These are phyloP conservation scores for Romanogobio albipinnatus DNA, from an alignment of 2,113 vertebrate species.

Conservation along the genomic window DNA sequence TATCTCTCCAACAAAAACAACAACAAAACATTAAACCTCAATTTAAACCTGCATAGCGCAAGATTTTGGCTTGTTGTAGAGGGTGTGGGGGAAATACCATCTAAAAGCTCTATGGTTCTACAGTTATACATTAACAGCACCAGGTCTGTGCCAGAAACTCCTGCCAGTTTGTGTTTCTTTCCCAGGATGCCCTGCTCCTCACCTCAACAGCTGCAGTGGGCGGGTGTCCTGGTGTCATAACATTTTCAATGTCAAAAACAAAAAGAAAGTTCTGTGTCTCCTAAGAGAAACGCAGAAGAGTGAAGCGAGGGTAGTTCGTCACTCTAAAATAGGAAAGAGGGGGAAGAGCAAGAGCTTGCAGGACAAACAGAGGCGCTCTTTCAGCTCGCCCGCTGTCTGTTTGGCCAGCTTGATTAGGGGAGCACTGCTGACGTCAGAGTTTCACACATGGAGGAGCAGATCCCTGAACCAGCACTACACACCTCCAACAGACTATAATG, in stretches of 20 bases:
- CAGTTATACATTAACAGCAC: conserved; percentile 34
- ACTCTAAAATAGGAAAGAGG: conserved; percentile 24
- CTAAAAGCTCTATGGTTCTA: conserved; percentile 12
- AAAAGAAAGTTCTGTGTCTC: conserved; percentile 20
- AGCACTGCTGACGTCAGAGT: conserved; percentile 7
- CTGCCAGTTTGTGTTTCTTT: conserved; percentile 46
- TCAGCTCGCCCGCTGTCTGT: conserved; percentile 30
- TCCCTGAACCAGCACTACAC: conserved; percentile 4
- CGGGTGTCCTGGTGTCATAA: conserved; percentile 2
- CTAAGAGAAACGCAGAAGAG: conserved; percentile 40
- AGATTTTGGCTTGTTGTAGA: not conserved
- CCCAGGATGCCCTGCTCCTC: conserved; percentile 51
- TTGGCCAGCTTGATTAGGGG: conserved; percentile 40
- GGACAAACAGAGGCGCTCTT: conserved; percentile 30
- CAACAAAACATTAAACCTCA: conserved; percentile 26
- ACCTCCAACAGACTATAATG: not conserved
- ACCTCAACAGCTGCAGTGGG: conserved; percentile 48
- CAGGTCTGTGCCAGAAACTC: conserved; percentile 27
- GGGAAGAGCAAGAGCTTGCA: not conserved
- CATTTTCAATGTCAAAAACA: conserved; percentile 19
- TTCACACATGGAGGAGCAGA: conserved; percentile 1
- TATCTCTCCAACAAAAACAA: not conserved
- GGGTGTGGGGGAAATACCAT: conserved; percentile 32
- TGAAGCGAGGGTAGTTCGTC: not conserved
- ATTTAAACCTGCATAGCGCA: conserved; percentile 2